Percentiles rank a stretch among this genome's conserved stretches.
These are phyloP conservation scores for Epizoanthus fatuus DNA, from an alignment of 92 coral and sea anemone genomes.

Conservation along the genomic window DNA sequence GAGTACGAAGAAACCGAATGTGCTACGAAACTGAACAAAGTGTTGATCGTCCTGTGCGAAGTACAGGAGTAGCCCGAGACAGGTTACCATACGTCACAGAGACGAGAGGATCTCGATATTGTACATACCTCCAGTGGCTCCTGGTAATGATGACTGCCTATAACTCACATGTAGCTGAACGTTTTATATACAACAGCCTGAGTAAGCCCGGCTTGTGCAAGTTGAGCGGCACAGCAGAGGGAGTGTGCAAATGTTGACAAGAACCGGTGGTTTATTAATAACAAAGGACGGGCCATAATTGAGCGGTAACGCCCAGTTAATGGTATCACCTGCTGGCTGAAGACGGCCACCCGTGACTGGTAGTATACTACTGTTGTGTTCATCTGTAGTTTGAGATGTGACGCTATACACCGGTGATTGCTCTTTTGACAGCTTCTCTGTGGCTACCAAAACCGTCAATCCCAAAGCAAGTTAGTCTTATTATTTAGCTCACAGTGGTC, in stretches of 20 bases:
- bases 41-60: too few species aligned
- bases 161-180: not conserved
- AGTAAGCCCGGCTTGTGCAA: not conserved
- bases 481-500: slow-evolving; percentile 15
- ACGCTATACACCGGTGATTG: not conserved
- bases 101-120: too few species aligned
- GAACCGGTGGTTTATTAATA: not conserved
- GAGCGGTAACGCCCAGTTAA: slow-evolving; percentile 28
- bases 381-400: not conserved
- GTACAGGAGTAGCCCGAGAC: too few species aligned
- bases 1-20: not conserved
- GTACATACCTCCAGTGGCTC: not conserved
- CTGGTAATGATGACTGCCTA: not conserved
- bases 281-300: slow-evolving; percentile 14
- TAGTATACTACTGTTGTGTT: not conserved
- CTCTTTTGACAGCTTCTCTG: not conserved
- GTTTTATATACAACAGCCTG: not conserved
- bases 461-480: not conserved
- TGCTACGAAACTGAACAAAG: too few species aligned
- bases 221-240: not conserved
- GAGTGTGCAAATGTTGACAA: not conserved
- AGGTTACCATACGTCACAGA: too few species aligned
- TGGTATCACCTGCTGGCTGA: slow-evolving; percentile 28
- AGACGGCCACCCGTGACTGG: slow-evolving; percentile 10
- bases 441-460: too few species aligned